Evolutionary conservation across 2,888 invertebrate species (phyloP), one percentile per base, ranked within the genome.

Genomic region (Pristionchus mayeri): DNA sequence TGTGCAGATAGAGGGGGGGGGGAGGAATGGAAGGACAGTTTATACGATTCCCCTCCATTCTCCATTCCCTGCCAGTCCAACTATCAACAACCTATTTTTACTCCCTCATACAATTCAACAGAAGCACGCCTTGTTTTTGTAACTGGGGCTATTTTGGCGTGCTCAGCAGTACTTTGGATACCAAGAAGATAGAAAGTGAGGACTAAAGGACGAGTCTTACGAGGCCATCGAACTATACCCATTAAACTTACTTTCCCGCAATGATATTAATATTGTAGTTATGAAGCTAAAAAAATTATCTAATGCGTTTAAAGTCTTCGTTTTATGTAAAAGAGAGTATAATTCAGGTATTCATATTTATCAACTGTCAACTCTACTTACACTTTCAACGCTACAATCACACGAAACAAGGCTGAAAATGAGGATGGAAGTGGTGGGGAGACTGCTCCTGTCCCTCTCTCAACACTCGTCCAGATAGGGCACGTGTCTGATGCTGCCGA

Each of bases 381-480:
- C 67, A 67, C 37, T 37, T 67, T 67, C 67, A 67, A 67, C 67
- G 67, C 57, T 57, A 57, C 57, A 57, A 57, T 57, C 24, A 27
- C n/a, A 27, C 24, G 21, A 57, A 27, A 3, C 3, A 21, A 21
- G 21, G 57, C n/a, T 57, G 57, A 67, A 67, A 67, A 67, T 67
- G 67, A 37, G 34, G 67, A 67, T 24, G n/a, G 52, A 52, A 54
- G n/a, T 54, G 24, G 13, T 60, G 57, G 67, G 57, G 16, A 63
- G 30, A 63, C 24, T 63, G 11, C 30, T 63, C 11, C 27, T 63
- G 11, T 63, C 63, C 30, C 30, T 63, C 63, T 63, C 11, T 79
- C 27, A 81, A 44, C 81, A 81, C 60, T 81, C 81, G 21, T 81
- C 81, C 21, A 81, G 81, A 34, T 81, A 81, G 2, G 81, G 81